A percentile compares a stretch with the other conserved stretches of the same genome.
Conservation (phyloP, 2,113 vertebrate genomes). For the Camelus dromedarius region DNA sequence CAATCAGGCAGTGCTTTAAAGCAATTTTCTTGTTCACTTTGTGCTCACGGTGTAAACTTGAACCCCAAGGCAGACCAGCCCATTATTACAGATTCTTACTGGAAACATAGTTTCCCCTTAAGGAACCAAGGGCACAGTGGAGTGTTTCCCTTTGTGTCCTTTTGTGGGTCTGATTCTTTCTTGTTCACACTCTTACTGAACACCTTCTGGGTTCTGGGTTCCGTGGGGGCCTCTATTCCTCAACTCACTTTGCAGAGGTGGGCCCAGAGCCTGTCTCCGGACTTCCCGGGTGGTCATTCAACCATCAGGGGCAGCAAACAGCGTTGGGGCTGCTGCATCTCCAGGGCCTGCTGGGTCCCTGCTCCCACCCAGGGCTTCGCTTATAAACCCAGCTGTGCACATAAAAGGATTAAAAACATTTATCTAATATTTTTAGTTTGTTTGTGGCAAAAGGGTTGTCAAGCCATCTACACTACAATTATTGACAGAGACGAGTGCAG, state of each 20-base stretch:
- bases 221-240: rapidly evolving
- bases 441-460: not conserved
- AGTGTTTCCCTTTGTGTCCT: rapidly evolving
- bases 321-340: rapidly evolving
- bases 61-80: too few species aligned
- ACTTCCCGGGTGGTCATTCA: rapidly evolving
- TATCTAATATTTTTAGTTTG: too few species aligned
- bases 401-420: not conserved
- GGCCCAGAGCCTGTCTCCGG: rapidly evolving
- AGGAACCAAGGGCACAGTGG: rapidly evolving
- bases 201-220: rapidly evolving
- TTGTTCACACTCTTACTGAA: rapidly evolving
- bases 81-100: rapidly evolving
- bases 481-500: not conserved
- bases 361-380: too few species aligned
- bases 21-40: too few species aligned
- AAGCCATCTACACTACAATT: not conserved
- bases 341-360: too few species aligned
- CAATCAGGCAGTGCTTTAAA: rapidly evolving
- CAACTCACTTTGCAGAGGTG: rapidly evolving
- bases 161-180: rapidly evolving
- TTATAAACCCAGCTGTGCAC: rapidly evolving
- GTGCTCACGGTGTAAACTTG: not conserved
- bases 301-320: rapidly evolving
- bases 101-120: rapidly evolving